A percentile compares a stretch with the other conserved stretches of the same genome.
Conservation (phyloP, 2,797 vertebrate species). For the Echeneis naucrates region DNA sequence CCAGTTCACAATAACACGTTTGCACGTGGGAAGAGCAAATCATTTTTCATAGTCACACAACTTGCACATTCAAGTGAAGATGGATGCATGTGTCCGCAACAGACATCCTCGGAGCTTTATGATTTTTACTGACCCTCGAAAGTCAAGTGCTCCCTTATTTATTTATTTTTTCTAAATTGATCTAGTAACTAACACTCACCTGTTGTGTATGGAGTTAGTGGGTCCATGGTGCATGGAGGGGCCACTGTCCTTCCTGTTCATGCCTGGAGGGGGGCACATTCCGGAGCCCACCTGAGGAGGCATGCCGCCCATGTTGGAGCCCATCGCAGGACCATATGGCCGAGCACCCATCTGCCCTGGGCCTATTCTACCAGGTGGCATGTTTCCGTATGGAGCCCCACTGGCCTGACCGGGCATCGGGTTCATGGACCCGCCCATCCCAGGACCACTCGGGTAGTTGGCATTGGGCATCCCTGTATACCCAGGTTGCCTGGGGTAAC, state of each 20-base stretch:
- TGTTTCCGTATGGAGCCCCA: constrained; percentile 89
- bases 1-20: constrained; percentile 45
- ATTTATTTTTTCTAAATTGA: too few species aligned
- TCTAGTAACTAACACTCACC: constrained; percentile 73
- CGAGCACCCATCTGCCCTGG: constrained; percentile 92
- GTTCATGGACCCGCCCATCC: constrained; percentile 90
- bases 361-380: constrained; percentile 92
- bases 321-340: constrained; percentile 88
- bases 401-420: constrained; percentile 92
- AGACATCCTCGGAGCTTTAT: background rate
- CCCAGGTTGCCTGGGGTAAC: constrained; percentile 95
- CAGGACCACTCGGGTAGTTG: constrained; percentile 90
- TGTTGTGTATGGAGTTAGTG: constrained; percentile 96
- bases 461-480: constrained; percentile 95
- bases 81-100: background rate
- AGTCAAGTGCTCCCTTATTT: background rate
- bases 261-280: constrained; percentile 87
- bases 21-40: constrained; percentile 52
- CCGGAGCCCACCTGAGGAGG: constrained; percentile 90
- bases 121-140: constrained; percentile 18
- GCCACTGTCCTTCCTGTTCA: constrained; percentile 93
- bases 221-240: constrained; percentile 91
- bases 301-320: constrained; percentile 87
- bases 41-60: constrained; percentile 46
- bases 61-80: constrained; percentile 10